Evolutionary conservation across 2,113 vertebrate genomes (phyloP).

Genomic region (Callopanchax toddi): DNA sequence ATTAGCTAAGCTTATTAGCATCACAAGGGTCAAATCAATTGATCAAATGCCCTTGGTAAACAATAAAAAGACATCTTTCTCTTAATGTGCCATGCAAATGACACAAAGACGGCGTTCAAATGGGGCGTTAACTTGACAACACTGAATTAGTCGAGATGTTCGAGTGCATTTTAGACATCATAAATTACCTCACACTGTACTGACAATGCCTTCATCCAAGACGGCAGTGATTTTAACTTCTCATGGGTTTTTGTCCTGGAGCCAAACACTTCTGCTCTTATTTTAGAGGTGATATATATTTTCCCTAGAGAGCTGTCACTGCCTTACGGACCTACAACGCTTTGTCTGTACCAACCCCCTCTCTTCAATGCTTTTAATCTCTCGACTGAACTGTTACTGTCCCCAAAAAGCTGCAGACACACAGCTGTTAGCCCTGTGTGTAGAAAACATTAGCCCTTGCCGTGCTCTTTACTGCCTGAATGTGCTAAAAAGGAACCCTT

Average conservation of each 20-base stretch:
- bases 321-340: constrained; percentile 68
- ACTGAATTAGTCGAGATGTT: constrained; percentile 51
- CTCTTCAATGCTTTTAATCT: constrained; percentile 73
- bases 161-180: constrained; percentile 58
- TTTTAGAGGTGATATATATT: constrained; percentile 75
- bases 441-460: constrained; percentile 71
- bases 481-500: constrained; percentile 57
- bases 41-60: constrained; percentile 57
- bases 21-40: constrained; percentile 46
- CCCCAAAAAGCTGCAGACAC: constrained; percentile 62
- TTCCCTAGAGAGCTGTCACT: constrained; percentile 75
- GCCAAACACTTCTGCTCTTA: constrained; percentile 72
- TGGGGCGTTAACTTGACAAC: constrained; percentile 2
- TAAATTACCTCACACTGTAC: constrained; percentile 63
- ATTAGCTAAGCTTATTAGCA: constrained; percentile 57
- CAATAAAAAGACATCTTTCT: constrained; percentile 28
- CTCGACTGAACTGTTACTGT: constrained; percentile 67
- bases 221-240: constrained; percentile 76
- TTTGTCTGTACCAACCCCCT: constrained; percentile 41
- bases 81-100: constrained; percentile 31
- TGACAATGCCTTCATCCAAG: constrained; percentile 68
- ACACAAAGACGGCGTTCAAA: constrained; percentile 13
- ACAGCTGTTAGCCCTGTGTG: constrained; percentile 66
- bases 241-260: constrained; percentile 67
- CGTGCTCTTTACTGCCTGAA: constrained; percentile 55